Base-by-base conservation (phyloP, 2,888 invertebrate genomes). In the Nomada fucata region DNA sequence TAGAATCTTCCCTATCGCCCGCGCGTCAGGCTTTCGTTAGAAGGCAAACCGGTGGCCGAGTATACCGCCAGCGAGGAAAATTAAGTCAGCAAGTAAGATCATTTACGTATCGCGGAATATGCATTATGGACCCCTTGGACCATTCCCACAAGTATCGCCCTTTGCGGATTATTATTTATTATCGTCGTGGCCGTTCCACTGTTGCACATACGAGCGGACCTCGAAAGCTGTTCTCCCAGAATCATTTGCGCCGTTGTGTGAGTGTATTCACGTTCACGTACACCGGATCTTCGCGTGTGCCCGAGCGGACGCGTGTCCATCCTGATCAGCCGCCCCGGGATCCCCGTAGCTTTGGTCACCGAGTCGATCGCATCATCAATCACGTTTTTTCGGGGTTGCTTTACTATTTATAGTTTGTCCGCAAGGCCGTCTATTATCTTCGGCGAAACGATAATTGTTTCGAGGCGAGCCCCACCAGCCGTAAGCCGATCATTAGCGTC, bases 151-250 rank as follows among this genome's bases (percentile, higher is more conserved):
- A 87, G 79, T 75, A 87, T 90, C 89, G 83, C 88, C 90, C 90
- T 88, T 86, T 86, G 84, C 83, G 87, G 86, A 91, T 91, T 90
- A 91, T 91, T 91, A 91, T 91, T 91, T 91, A 91, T 91, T 91
- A 89, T 90, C 86, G 79, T 83, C 68, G 75, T 83, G 72, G 53
- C 55, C 71, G 67, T 79, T 85, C 77, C 57, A 72, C 47, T 44
- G 59, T 20, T 74, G n/a, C 55, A 63, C 80, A 68, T 65, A 42
- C 77, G 63, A 78, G 53, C 61, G 29, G 59, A 20, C 68, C 53
- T 61, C 36, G 55, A 47, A 53, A 42, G 76, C 68, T 72, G 76
- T 73, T 78, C 76, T 82, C 87, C 63, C 74, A 73, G 70, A 83
- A 81, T 84, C 82, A 64, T 85, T 83, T 78, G 68, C 36, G 50